A percentile compares a stretch with the other conserved stretches of the same genome.
Evolutionary conservation across 2,113 vertebrate species (phyloP).

Genomic region (Odontesthes bonariensis): DNA sequence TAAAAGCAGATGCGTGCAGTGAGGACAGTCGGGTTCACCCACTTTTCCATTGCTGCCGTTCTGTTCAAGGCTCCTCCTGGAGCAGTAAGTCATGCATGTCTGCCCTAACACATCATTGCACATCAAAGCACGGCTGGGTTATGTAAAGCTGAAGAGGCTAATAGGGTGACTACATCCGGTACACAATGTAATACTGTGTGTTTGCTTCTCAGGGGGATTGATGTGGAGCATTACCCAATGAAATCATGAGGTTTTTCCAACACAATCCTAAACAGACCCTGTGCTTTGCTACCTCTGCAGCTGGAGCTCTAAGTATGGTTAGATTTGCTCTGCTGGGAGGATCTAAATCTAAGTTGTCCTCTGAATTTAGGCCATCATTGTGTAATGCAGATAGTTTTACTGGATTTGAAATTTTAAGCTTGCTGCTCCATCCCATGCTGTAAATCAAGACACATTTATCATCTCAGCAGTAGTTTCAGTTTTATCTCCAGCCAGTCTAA

Average conservation of each 20-base stretch:
- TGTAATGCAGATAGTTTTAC: too few relatives aligned
- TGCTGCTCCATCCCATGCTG: too few relatives aligned
- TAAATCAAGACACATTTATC: too few relatives aligned
- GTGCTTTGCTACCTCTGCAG: not conserved
- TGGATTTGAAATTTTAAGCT: too few relatives aligned
- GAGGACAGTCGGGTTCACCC: conserved; percentile 30
- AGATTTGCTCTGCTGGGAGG: not conserved
- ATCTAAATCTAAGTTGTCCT: too few relatives aligned
- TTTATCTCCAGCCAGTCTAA: not conserved
- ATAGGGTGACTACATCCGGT: conserved; percentile 79
- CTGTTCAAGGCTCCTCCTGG: conserved; percentile 34
- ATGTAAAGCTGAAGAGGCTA: conserved; percentile 79
- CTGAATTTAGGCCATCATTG: too few relatives aligned
- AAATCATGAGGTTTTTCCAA: conserved; percentile 54
- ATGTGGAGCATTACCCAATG: conserved; percentile 72
- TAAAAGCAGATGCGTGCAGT: conserved; percentile 31
- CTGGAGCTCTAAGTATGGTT: not conserved
- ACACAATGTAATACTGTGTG: conserved; percentile 77
- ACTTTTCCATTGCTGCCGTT: conserved; percentile 33
- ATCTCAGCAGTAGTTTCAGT: too few relatives aligned
- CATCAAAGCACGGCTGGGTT: conserved; percentile 73
- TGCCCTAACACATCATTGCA: conserved; percentile 65
- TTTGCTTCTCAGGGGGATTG: conserved; percentile 74
- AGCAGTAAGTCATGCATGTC: conserved; percentile 65
- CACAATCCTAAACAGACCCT: conserved; percentile 7